Conservation (phyloP, 2,113 vertebrate genomes). For the Cephalopholis sonnerati region DNA sequence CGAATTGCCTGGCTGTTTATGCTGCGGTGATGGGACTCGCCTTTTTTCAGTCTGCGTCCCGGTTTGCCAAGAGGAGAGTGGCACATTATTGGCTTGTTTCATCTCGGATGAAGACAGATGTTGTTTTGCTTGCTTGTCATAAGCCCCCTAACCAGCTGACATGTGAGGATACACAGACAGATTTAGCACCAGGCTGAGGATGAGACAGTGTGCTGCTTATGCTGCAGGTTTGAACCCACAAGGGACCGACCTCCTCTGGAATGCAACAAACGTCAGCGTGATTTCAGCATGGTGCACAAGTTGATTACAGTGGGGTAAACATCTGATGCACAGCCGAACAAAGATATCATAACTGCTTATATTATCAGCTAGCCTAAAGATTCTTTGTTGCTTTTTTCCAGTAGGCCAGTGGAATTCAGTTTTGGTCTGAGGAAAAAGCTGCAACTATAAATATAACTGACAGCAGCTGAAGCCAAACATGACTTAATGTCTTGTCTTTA, state of each 20-base stretch:
- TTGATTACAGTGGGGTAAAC: slow-evolving; percentile 36
- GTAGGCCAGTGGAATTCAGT: slow-evolving; percentile 22
- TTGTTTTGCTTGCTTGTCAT: slow-evolving; percentile 74
- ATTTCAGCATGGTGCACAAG: neutral
- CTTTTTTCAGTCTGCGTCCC: slow-evolving; percentile 40
- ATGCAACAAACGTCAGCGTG: slow-evolving; percentile 17
- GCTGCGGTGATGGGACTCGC: slow-evolving; percentile 49
- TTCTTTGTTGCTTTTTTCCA: slow-evolving; percentile 52
- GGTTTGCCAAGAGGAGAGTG: slow-evolving; percentile 53
- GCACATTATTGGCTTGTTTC: slow-evolving; percentile 63
- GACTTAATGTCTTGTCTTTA: slow-evolving; percentile 42
- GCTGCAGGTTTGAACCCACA: slow-evolving; percentile 16
- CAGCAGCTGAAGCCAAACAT: slow-evolving; percentile 42
- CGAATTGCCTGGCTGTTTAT: slow-evolving; percentile 67
- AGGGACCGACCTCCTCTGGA: slow-evolving; percentile 17
- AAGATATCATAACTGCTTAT: slow-evolving; percentile 17
- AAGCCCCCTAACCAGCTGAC: slow-evolving; percentile 57
- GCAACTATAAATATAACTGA: slow-evolving; percentile 45
- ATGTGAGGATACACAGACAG: slow-evolving; percentile 66
- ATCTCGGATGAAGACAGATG: slow-evolving; percentile 71
- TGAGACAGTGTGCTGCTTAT: slow-evolving; percentile 33
- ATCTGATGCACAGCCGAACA: slow-evolving; percentile 27
- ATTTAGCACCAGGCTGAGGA: slow-evolving; percentile 49
- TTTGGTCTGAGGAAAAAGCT: slow-evolving; percentile 39
- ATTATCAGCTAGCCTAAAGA: slow-evolving; percentile 18